phyloP scores from a whole-genome alignment of 1,140 invertebrate genomes.

The Drosophila chauvacae region DNA sequence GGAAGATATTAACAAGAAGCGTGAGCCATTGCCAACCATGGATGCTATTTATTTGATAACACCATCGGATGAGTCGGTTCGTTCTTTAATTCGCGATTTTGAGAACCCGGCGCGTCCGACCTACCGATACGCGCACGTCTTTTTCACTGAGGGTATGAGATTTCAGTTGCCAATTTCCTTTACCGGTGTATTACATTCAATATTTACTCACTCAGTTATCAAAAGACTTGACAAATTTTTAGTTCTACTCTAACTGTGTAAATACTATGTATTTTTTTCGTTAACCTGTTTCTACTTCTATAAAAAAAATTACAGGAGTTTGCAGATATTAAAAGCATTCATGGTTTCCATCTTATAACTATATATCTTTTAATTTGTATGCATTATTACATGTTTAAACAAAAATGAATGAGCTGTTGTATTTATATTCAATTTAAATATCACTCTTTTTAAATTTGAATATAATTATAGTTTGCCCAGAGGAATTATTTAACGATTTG shows the following conservation, averaged over 20 bases:
- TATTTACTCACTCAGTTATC: not conserved
- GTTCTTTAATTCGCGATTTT: conserved; percentile 97
- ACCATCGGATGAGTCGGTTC: conserved; percentile 96
- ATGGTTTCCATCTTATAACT: not conserved
- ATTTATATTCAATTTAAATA: conserved; percentile 18
- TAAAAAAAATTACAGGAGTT: not conserved
- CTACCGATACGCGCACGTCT: conserved; percentile 98
- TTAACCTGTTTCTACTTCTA: not conserved
- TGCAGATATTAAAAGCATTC: not conserved
- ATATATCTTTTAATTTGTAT: not conserved
- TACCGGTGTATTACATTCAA: not conserved
- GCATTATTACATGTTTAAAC: not conserved
- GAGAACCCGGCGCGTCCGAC: conserved; percentile 93
- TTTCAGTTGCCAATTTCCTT: not conserved
- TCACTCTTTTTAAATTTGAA: conserved; percentile 7
- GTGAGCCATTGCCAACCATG: conserved; percentile 97
- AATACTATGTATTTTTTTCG: not conserved
- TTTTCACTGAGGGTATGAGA: conserved; percentile 95
- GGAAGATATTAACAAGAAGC: conserved; percentile 98
- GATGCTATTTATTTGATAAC: conserved; percentile 99
- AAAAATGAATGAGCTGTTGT: not conserved
- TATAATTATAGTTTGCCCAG: conserved; percentile 88
- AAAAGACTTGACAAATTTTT: not conserved
- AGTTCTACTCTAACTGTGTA: not conserved
- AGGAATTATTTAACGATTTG: conserved; percentile 97